phyloP scores from a whole-genome alignment of 2,888 invertebrate species.

The Phania funesta region DNA sequence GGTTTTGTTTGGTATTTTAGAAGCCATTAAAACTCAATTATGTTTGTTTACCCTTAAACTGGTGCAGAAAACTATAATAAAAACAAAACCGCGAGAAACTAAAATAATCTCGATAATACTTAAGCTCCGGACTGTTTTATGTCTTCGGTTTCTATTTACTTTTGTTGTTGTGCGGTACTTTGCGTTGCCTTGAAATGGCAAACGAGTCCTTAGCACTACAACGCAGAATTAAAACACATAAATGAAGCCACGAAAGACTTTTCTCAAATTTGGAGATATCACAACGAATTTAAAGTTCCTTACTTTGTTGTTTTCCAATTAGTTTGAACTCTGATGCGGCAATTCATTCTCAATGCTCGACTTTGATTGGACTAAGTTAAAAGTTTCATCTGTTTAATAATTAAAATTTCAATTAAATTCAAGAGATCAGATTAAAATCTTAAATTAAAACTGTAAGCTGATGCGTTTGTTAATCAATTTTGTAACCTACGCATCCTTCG shows the following conservation, averaged over 20 bases:
- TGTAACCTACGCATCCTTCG: too few relatives aligned
- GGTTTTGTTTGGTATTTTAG: conserved; percentile 33
- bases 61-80: not conserved
- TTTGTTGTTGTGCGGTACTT: not conserved
- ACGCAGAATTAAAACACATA: too few relatives aligned
- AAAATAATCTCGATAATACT: conserved; percentile 56
- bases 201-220: conserved; percentile 14
- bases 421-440: too few relatives aligned
- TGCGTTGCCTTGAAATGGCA: not conserved
- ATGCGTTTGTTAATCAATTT: too few relatives aligned
- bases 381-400: too few relatives aligned
- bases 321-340: not conserved
- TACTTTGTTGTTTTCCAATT: not conserved
- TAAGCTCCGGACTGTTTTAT: conserved; percentile 16
- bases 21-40: conserved; percentile 64
- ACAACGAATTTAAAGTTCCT: conserved; percentile 23
- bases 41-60: conserved; percentile 27
- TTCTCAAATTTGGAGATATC: conserved; percentile 6
- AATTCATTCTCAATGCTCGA: not conserved
- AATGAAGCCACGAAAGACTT: not conserved
- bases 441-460: too few relatives aligned
- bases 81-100: conserved; percentile 53
- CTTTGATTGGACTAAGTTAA: too few relatives aligned
- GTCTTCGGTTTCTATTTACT: not conserved
- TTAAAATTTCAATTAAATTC: too few relatives aligned